Conservation (phyloP, 92 coral and sea anemone genomes). For the Phenganax stokvisi region DNA sequence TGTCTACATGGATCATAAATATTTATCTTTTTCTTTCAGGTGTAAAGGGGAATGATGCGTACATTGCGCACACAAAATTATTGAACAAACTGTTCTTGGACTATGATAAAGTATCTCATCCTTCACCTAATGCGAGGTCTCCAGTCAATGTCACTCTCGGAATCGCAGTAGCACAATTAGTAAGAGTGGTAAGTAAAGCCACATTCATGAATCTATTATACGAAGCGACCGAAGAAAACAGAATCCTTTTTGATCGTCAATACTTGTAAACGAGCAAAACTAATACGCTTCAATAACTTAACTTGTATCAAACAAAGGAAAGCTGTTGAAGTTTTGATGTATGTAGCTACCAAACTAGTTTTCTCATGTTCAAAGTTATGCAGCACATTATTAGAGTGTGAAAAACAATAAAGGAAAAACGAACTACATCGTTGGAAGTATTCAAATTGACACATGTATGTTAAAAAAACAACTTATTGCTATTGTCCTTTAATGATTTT, state of each 20-base stretch:
- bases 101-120: constrained; percentile 34
- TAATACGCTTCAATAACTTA: no score
- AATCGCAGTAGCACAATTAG: constrained; percentile 55
- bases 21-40: not conserved
- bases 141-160: constrained; percentile 54
- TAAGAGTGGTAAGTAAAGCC: constrained; percentile 47
- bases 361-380: no score
- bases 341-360: no score
- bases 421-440: not conserved
- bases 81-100: constrained; percentile 6
- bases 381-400: no score
- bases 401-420: no score
- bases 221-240: no score
- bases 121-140: constrained; percentile 3
- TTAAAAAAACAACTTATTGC: not conserved
- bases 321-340: no score
- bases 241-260: no score
- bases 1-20: not conserved
- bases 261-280: no score
- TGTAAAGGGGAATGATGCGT: constrained; percentile 20
- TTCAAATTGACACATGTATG: not conserved
- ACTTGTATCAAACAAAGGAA: no score
- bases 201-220: no score
- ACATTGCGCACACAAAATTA: constrained; percentile 7
- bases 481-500: not conserved